Evolutionary conservation across 2,113 vertebrate genomes (phyloP), one percentile per base, ranked within the genome.

Genomic region (Hypanus sabinus): DNA sequence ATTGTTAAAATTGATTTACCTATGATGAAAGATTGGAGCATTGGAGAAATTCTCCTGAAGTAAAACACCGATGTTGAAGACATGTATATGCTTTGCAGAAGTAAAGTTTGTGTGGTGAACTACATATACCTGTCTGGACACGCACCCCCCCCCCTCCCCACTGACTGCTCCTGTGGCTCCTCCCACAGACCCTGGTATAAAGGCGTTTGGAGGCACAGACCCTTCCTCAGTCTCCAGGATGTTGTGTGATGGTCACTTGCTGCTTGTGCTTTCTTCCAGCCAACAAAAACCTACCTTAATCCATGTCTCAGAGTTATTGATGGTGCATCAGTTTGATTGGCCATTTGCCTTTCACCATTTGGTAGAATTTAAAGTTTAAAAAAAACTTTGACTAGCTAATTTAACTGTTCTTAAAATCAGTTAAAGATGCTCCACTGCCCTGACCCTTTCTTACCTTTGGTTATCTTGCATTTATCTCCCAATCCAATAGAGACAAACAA

Each of bases 301-400:
- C n/a, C n/a, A n/a, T n/a, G n/a, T n/a, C n/a, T n/a, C n/a, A n/a
- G n/a, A n/a, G n/a, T n/a, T n/a, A n/a, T n/a, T n/a, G n/a, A n/a
- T n/a, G n/a, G n/a, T n/a, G n/a, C n/a, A n/a, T n/a, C n/a, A n/a
- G 24, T 30, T 88, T 88, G 83, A 62, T 90, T 65, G 60, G 30
- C 83, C 83, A 87, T 30, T 65, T 90, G 14, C 85, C 30, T 65
- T 90, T 90, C 62, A 65, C 33, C 24, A 87, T 87, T 87, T 27
- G 27, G 14, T 62, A 14, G 27, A 57, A 3, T 62, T 88, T 88
- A 62, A n/a, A 8, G 57, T 88, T n/a, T 14, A 65, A 90, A 16
- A 65, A 65, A 90, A 33, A 60, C 85, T 90, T n/a, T 18, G 14
- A n/a, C 5, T n/a, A 62, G 60, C 85, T 68, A 30, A 65, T n/a